Evolutionary conservation across 2,888 invertebrate genomes (phyloP), one percentile per base, ranked within the genome.

Genomic region (Cheilosia vernalis): DNA sequence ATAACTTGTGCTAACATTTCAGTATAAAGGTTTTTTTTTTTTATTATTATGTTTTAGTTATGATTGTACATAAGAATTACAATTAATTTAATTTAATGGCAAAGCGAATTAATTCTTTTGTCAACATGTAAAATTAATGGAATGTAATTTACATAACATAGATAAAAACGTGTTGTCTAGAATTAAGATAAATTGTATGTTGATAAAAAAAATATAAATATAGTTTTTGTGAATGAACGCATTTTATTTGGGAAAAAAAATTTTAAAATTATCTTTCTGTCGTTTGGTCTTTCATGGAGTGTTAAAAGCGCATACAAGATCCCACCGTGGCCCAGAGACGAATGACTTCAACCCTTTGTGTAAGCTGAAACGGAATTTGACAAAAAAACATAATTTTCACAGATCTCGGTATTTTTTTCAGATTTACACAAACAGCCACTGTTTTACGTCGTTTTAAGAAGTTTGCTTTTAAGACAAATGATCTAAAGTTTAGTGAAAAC

Each of bases 101-200:
- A 51, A 61, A 56, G 15, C 15, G 7, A 49, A 19, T 66, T 27
- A 53, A 42, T 67, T 76, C 21, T 21, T 70, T 67, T 76, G 76
- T 60, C 76, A 66, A 27, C 33, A 66, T 40, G 17, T 44, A 60
- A 60, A 56, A 58, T 44, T 53, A 70, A 33, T 74, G 60, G 70
- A 80, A 70, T 70, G 70, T 80, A 72, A 58, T 58, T 64, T 63
- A 80, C 64, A 64, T 70, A 51, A 69, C 9, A 58, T 13, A 33
- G 61, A 30, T 42, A 76, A 40, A 63, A 63, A 69, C 37, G 80
- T 84, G 84, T 84, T 84, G 84, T 76, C 21, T 84, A 84, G 80
- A 47, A 40, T 66, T 84, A 84, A 84, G 53, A 67, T 17, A 78
- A 72, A 67, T 49, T 84, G 60, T 79, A 84, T 84, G 84, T 84